Percentiles rank a stretch among this genome's conserved stretches.
phyloP scores from a whole-genome alignment of 2,113 vertebrate genomes.

The Abramis brama region DNA sequence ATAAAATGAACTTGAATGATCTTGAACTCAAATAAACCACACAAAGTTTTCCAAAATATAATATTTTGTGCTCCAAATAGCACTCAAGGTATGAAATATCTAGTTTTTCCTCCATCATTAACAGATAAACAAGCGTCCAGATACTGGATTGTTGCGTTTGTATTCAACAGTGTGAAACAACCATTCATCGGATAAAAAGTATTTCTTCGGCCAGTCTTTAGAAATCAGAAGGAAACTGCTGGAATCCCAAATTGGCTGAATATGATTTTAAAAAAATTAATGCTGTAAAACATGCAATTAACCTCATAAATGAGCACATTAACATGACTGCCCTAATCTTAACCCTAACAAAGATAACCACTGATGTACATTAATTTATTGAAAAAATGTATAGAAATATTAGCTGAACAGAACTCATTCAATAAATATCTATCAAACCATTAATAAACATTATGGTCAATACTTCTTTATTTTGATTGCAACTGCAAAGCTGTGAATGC shows the following conservation, averaged over 20 bases:
- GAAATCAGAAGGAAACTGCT: background rate
- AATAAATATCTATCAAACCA: background rate
- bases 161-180: background rate
- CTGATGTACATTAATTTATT: background rate
- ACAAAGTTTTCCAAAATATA: background rate
- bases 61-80: background rate
- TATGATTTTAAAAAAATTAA: background rate
- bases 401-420: background rate
- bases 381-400: background rate
- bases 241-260: background rate
- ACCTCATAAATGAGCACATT: slow-evolving; percentile 7
- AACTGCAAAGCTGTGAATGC: background rate
- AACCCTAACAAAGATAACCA: background rate
- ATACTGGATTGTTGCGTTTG: background rate
- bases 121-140: background rate
- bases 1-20: background rate
- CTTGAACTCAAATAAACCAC: background rate
- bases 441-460: background rate
- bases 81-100: background rate
- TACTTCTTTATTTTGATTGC: background rate
- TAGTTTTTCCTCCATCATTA: background rate
- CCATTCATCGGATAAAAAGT: background rate
- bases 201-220: background rate
- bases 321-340: background rate
- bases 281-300: background rate